A percentile compares a stretch with the other conserved stretches of the same genome.
Conservation (phyloP, 2,888 invertebrate genomes). For the Drosophila quasianomalipes region DNA sequence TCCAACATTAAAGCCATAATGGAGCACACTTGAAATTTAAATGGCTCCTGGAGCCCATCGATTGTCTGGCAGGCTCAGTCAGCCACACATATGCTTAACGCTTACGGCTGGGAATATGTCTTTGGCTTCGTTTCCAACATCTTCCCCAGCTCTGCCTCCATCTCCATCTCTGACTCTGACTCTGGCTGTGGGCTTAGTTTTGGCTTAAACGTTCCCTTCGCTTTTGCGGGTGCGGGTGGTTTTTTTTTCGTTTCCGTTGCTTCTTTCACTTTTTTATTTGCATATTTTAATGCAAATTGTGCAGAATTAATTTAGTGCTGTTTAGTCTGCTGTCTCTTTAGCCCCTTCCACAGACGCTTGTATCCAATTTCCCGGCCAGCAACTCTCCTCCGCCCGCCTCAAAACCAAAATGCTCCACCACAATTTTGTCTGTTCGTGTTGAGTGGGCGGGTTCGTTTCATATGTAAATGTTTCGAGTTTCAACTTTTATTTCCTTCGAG, state of each 20-base stretch:
- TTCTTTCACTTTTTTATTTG: conserved; percentile 75
- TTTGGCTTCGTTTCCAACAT: conserved; percentile 3
- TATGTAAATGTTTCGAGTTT: conserved; percentile 79
- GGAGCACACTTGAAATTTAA: conserved; percentile 54
- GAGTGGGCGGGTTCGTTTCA: conserved; percentile 73
- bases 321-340: conserved; percentile 66
- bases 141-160: conserved; percentile 1
- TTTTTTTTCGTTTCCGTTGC: conserved; percentile 30
- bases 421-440: conserved; percentile 61
- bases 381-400: neutral
- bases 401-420: conserved; percentile 20
- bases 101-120: conserved; percentile 62
- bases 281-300: conserved; percentile 82
- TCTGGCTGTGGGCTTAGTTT: conserved; percentile 44
- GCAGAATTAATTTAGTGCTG: conserved; percentile 82
- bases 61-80: conserved; percentile 58
- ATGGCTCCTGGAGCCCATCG: conserved; percentile 47
- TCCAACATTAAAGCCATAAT: conserved; percentile 49
- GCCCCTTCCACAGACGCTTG: neutral
- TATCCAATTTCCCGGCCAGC: conserved; percentile 8
- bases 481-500: conserved; percentile 76
- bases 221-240: neutral
- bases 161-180: neutral
- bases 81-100: conserved; percentile 75
- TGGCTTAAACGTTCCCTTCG: conserved; percentile 62